phyloP scores from a whole-genome alignment of 2,113 vertebrate genomes.

The Physeter macrocephalus region DNA sequence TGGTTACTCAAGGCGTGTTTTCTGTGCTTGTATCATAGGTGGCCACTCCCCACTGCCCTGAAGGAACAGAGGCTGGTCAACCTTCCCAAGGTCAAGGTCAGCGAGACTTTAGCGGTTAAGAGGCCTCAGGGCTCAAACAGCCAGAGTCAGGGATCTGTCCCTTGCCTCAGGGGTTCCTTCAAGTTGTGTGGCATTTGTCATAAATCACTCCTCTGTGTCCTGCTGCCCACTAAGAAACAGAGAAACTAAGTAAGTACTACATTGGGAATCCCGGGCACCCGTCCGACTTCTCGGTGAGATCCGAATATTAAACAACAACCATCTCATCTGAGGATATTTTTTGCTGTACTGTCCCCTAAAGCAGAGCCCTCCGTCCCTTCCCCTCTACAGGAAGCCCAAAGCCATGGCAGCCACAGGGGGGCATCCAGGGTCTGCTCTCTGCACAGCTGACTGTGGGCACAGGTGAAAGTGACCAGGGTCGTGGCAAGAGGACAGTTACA shows the following conservation, averaged over 20 bases:
- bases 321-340: not conserved
- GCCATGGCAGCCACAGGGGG: not conserved
- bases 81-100: not conserved
- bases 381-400: not conserved
- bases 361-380: not conserved
- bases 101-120: not conserved
- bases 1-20: not conserved
- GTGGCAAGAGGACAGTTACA: not conserved
- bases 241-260: not conserved
- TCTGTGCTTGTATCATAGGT: not conserved
- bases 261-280: not conserved
- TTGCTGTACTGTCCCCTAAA: not conserved
- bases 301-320: not conserved
- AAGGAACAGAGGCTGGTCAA: not conserved
- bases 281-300: not conserved
- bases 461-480: not conserved
- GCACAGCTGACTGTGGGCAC: not conserved
- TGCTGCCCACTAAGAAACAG: not conserved
- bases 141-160: no score
- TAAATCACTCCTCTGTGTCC: not conserved
- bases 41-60: not conserved
- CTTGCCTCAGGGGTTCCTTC: not conserved
- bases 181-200: not conserved
- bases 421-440: not conserved
- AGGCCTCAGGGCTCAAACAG: not conserved